Base-by-base conservation (phyloP, 2,113 vertebrate species). In the Poeciliopsis prolifica region DNA sequence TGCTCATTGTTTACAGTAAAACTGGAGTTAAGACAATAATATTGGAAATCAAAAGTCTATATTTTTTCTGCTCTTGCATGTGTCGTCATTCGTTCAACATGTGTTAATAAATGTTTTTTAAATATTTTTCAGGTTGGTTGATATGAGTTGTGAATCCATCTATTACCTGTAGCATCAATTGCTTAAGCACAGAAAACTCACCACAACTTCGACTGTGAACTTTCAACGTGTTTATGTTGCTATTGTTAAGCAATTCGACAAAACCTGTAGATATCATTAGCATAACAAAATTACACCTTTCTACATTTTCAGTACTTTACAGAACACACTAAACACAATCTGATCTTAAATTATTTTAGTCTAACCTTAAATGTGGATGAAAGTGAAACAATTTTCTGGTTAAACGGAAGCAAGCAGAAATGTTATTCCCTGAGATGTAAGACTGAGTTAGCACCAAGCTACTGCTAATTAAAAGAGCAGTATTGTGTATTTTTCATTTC, bases 81-180 rank as follows among this genome's bases (percentile, higher is more conserved):
- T 58, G 7, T 58, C 3, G 14, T 54, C 6, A 24, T 24, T 19
- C 1, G 1, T 58, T n/a, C 9, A 58, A 58, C 17, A n/a, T 58
- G 22, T n/a, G 22, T 58, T 68, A n/a, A 24, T 69, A 74, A 42
- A 60, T 6, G 10, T 33, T 48, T 19, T 86, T 29, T 29, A 29
- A 29, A 81, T 83, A 60, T 83, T 68, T 87, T 84, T 8, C 87
- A 93, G 91, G 81, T 31, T 71, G 82, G 83, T 84, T 90, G 61
- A 89, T 77, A 65, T 48, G 17, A 61, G 65, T 5, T 14, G 8
- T 48, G 26, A 5, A 22, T 29, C 37, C 77, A 22, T 19, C 42
- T 12, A 12, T 10, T 11, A 7, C 33, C 68, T 29, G 68, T 3
- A 12, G 10, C 51, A 22, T 11, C 51, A 7, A 24, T n/a, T n/a